phyloP scores from a whole-genome alignment of 1,140 invertebrate genomes.

The Pseudomyrmex dendroicus region DNA sequence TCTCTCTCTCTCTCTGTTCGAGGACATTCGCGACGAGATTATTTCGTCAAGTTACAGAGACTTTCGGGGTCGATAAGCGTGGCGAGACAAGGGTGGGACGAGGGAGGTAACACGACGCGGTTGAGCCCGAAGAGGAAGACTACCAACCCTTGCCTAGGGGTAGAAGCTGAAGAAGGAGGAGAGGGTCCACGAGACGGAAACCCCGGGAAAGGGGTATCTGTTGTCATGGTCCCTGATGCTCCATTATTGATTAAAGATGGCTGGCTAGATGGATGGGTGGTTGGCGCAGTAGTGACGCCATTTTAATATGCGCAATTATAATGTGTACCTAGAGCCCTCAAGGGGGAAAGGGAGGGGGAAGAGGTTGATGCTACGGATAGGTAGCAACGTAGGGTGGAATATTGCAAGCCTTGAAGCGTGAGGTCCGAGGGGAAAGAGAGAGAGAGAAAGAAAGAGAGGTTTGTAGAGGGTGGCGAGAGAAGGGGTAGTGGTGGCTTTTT shows the following conservation, averaged over 20 bases:
- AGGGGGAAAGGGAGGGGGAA: constrained; percentile 5
- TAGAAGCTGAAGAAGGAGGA: constrained; percentile 13
- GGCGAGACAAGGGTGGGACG: constrained; percentile 56
- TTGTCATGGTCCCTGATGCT: constrained; percentile 85
- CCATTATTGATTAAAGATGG: constrained; percentile 86
- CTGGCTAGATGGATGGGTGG: constrained; percentile 70
- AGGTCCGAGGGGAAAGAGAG: constrained; percentile 29
- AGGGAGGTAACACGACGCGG: constrained; percentile 77
- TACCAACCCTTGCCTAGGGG: constrained; percentile 79
- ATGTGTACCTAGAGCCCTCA: constrained; percentile 78
- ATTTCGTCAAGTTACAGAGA: constrained; percentile 51
- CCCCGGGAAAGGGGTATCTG: constrained; percentile 83
- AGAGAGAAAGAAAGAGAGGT: neutral
- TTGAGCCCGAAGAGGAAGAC: constrained; percentile 72
- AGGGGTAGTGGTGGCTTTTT: constrained; percentile 6
- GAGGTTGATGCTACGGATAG: constrained; percentile 33
- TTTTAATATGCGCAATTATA: constrained; percentile 85
- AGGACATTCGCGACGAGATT: constrained; percentile 40
- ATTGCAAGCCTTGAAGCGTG: constrained; percentile 7
- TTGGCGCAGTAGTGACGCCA: constrained; percentile 78
- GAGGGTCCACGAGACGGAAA: constrained; percentile 78
- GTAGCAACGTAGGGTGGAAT: constrained; percentile 31
- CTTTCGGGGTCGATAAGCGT: neutral
- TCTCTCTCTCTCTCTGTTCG: neutral
- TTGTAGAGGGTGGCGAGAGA: constrained; percentile 38